Conservation (phyloP, 2,888 invertebrate genomes). For the Drosophila rubida region DNA sequence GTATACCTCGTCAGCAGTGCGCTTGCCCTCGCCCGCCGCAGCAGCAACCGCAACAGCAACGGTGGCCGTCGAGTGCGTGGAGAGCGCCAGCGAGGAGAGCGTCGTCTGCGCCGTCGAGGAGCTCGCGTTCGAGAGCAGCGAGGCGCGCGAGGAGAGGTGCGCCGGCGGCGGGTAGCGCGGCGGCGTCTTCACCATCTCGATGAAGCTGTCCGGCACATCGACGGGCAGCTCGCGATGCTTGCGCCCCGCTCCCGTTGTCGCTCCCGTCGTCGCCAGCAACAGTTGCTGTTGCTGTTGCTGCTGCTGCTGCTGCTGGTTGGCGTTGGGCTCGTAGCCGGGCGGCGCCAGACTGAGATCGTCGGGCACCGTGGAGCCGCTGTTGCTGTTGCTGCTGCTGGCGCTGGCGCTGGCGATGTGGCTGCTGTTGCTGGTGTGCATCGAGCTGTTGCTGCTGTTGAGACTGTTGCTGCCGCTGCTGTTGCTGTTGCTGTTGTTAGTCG, state of each 20-base stretch:
- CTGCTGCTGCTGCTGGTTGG: constrained; percentile 15
- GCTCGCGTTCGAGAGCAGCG: constrained; percentile 80
- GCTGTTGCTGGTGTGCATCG: constrained; percentile 44
- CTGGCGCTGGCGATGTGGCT: constrained; percentile 33
- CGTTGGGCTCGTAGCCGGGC: constrained; percentile 80
- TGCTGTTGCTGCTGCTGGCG: constrained; percentile 38
- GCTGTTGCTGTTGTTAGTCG: constrained; percentile 37
- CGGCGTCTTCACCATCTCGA: constrained; percentile 91
- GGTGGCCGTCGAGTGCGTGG: not conserved
- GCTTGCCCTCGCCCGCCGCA: constrained; percentile 32
- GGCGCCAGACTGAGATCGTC: constrained; percentile 80
- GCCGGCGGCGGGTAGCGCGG: constrained; percentile 88
- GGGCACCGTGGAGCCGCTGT: constrained; percentile 60
- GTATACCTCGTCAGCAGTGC: constrained; percentile 57
- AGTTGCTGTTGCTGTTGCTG: constrained; percentile 11
- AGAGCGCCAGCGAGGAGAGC: constrained; percentile 47
- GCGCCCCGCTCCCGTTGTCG: constrained; percentile 34
- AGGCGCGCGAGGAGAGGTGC: constrained; percentile 83
- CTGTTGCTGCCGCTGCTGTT: constrained; percentile 38
- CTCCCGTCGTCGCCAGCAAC: no score
- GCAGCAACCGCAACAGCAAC: not conserved
- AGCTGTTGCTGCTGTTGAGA: constrained; percentile 53
- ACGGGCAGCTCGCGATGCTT: constrained; percentile 90
- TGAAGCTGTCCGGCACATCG: constrained; percentile 95
- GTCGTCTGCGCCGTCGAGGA: constrained; percentile 79